Evolutionary conservation across 2,888 invertebrate species (phyloP), one percentile per base, ranked within the genome.

Genomic region (Mesorhabditis belari): DNA sequence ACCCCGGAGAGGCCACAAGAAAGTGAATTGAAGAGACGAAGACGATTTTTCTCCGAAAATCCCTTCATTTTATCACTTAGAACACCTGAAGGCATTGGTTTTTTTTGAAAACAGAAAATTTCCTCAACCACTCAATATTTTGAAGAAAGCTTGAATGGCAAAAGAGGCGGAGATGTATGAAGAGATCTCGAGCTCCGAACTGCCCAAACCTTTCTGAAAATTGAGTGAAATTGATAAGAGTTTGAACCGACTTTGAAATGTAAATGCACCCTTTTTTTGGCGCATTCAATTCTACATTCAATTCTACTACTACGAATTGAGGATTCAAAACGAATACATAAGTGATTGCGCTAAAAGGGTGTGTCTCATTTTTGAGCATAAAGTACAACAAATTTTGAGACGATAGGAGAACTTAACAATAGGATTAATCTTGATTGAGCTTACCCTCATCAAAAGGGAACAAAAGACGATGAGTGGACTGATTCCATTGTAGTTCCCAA

Each of bases 401-500:
- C n/a, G n/a, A n/a, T n/a, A n/a, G n/a, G n/a, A n/a, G n/a, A n/a
- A n/a, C n/a, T n/a, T n/a, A n/a, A n/a, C n/a, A n/a, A n/a, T n/a
- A n/a, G n/a, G n/a, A n/a, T n/a, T n/a, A n/a, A n/a, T n/a, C n/a
- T n/a, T n/a, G n/a, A n/a, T n/a, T n/a, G n/a, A n/a, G 19, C 21
- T 51, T 51, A 51, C 51, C 52, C 62, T 65, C 53, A 65, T 61
- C 1, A 67, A 50, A 12, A 52, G 44, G 6, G 67, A 49, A 12
- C 58, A 53, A 60, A 63, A 65, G 5, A 67, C 65, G 25, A 67
- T 64, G 19, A 67, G 52, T 1, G 67, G 64, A 44, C 64, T 56
- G 25, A 67, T 58, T 19, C 67, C 67, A 26, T 65, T 65, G 65
- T 59, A 67, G 56, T 67, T 67, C 9, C 65, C 64, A 24, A 63